phyloP scores from a whole-genome alignment of 2,797 vertebrate species.

The Gambusia yucatana region DNA sequence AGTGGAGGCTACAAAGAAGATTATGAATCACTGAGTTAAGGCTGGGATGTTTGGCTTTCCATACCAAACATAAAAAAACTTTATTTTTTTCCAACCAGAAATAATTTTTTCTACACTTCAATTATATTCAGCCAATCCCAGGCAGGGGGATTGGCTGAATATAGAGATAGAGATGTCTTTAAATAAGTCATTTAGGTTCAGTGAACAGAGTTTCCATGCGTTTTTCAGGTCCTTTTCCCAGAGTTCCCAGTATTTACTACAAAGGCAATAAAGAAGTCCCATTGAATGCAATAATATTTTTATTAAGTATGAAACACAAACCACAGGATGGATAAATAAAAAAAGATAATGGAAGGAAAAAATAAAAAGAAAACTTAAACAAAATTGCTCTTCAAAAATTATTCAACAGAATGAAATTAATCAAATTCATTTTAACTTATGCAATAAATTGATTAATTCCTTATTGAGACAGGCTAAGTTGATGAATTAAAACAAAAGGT shows the following conservation, averaged over 20 bases:
- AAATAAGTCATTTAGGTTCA: neutral
- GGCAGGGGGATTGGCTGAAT: too few species aligned
- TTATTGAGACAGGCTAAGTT: too few species aligned
- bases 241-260: neutral
- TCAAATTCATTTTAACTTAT: too few species aligned
- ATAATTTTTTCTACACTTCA: neutral
- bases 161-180: neutral
- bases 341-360: neutral
- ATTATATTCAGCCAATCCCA: neutral
- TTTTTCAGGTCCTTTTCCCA: neutral
- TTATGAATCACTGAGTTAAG: constrained; percentile 1
- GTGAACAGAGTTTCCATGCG: neutral
- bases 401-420: too few species aligned
- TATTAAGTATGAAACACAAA: neutral
- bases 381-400: too few species aligned
- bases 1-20: constrained; percentile 50
- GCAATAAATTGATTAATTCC: too few species aligned
- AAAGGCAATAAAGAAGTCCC: neutral
- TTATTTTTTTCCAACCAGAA: neutral
- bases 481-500: neutral
- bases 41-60: neutral
- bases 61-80: too few species aligned
- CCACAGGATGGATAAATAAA: neutral
- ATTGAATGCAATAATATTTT: neutral
- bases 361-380: neutral